Conservation (phyloP, 2,113 vertebrate genomes). For the Geothlypis trichas region DNA sequence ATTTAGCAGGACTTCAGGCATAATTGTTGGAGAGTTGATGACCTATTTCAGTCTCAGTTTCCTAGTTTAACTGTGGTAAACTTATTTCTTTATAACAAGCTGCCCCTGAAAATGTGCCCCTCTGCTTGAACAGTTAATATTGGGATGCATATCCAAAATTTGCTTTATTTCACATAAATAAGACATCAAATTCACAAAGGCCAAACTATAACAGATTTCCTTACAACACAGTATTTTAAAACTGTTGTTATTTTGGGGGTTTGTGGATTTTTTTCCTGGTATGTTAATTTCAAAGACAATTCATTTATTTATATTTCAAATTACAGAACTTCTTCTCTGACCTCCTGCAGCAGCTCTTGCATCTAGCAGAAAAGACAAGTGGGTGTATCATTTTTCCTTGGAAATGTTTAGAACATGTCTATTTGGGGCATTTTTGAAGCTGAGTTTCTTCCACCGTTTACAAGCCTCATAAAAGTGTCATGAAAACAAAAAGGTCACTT, state of each 20-base stretch:
- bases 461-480: not conserved
- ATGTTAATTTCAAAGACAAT: not conserved
- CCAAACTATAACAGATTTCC: conserved; percentile 43
- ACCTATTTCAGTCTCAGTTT: conserved; percentile 55
- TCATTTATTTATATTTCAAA: not conserved
- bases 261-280: not conserved
- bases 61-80: conserved; percentile 38
- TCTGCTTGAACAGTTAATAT: conserved; percentile 35
- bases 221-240: conserved; percentile 28
- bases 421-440: not conserved
- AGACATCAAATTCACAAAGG: conserved; percentile 50
- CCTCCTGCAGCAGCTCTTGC: not conserved
- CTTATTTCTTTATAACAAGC: conserved; percentile 54
- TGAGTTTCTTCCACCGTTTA: not conserved
- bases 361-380: not conserved
- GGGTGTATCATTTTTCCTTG: not conserved
- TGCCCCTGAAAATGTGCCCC: conserved; percentile 34
- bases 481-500: not conserved
- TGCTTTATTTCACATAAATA: conserved; percentile 58
- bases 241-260: not conserved
- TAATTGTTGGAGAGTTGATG: not conserved
- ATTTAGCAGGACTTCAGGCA: not conserved
- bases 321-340: not conserved
- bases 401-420: not conserved
- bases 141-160: conserved; percentile 42